Percentiles rank a stretch among this genome's conserved stretches.
phyloP scores from a whole-genome alignment of 2,888 invertebrate species.

The Anagyrus pseudococci region DNA sequence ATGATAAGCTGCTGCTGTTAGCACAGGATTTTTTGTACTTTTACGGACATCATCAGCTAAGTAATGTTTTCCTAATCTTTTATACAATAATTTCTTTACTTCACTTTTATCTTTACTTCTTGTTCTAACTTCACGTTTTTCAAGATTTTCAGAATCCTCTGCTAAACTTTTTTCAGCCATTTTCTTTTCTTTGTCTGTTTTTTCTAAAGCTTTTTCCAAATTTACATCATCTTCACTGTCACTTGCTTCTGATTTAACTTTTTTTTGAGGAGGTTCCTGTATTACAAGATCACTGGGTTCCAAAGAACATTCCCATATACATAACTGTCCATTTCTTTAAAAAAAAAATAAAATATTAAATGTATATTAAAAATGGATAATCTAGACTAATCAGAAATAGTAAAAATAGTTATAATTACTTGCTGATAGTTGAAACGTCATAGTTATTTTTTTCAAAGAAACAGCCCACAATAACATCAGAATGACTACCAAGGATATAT shows the following conservation, averaged over 20 bases:
- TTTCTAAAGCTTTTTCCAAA: constrained; percentile 67
- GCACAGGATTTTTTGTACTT: constrained; percentile 67
- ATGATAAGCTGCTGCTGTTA: constrained; percentile 88
- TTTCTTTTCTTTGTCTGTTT: constrained; percentile 61
- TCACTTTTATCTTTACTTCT: constrained; percentile 34
- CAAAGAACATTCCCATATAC: constrained; percentile 85
- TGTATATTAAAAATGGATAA: too few species aligned
- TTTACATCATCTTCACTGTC: constrained; percentile 72
- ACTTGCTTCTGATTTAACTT: constrained; percentile 49
- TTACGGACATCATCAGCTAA: constrained; percentile 75
- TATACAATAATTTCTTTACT: constrained; percentile 67
- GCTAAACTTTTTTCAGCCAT: constrained; percentile 47
- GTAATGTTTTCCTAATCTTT: constrained; percentile 76
- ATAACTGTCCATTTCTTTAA: constrained; percentile 79
- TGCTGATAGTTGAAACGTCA: constrained; percentile 81
- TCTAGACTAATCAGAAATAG: too few species aligned
- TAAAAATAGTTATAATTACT: constrained; percentile 48
- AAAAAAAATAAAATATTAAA: not conserved
- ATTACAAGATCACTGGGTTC: constrained; percentile 73
- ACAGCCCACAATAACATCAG: constrained; percentile 81
- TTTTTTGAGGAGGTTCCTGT: constrained; percentile 65
- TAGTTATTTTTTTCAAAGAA: constrained; percentile 89
- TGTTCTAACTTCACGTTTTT: constrained; percentile 20
- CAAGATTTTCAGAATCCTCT: constrained; percentile 49
- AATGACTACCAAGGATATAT: constrained; percentile 82